A percentile compares a stretch with the other conserved stretches of the same genome.
Evolutionary conservation across 2,797 vertebrate genomes (phyloP).

Genomic region (Apodemus agrarius): DNA sequence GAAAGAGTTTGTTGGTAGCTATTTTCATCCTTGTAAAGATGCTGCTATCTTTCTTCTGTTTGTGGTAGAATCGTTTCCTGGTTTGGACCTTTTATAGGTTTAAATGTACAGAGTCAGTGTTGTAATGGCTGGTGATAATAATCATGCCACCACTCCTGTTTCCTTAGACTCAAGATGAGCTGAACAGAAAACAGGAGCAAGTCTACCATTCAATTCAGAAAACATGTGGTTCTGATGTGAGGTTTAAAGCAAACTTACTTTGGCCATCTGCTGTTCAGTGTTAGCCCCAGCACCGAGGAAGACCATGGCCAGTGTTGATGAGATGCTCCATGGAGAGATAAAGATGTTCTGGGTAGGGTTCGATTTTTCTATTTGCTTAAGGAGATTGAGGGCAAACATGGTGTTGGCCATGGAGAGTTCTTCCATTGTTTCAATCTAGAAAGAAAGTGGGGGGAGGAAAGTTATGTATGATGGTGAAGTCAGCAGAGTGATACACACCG

Average conservation of each 20-base stretch:
- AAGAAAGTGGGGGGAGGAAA: conserved; percentile 1
- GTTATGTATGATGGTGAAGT: background rate
- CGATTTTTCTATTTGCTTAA: conserved; percentile 81
- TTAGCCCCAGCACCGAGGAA: conserved; percentile 85
- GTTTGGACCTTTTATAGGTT: background rate
- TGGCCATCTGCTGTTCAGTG: conserved; percentile 87
- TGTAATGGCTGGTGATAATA: background rate
- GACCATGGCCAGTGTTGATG: conserved; percentile 83
- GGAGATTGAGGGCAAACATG: conserved; percentile 86
- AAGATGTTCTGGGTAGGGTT: conserved; percentile 84
- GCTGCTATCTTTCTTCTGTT: background rate
- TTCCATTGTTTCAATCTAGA: conserved; percentile 85
- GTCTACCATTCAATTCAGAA: background rate
- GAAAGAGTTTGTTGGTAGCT: background rate
- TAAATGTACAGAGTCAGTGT: background rate
- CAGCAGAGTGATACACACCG: background rate
- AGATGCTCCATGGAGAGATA: conserved; percentile 87
- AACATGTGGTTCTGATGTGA: fast-evolving
- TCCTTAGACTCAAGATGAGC: background rate
- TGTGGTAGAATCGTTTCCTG: background rate
- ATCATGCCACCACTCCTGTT: background rate
- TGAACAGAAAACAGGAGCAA: background rate
- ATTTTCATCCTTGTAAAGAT: background rate
- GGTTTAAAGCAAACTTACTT: conserved; percentile 79
- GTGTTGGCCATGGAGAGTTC: conserved; percentile 83